These are phyloP conservation scores for Iphiclides podalirius DNA, from an alignment of 2,888 invertebrate genomes.

Conservation along the genomic window DNA sequence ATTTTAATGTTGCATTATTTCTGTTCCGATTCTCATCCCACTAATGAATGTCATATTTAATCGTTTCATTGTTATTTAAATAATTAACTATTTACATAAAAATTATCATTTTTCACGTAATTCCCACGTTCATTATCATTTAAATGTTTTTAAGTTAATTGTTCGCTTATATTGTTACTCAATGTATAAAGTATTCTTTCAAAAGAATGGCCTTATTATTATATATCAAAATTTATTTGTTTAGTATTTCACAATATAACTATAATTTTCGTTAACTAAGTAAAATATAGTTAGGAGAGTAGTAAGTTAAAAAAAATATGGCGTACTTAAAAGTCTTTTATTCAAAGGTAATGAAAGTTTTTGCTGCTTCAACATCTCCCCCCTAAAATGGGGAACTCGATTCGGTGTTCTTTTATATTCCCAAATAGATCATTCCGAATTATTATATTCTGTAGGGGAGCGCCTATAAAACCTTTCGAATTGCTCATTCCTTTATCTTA, in stretches of 20 bases:
- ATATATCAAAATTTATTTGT: too few species aligned
- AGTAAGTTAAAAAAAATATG: too few species aligned
- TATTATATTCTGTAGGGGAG: constrained; percentile 56
- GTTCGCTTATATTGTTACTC: too few species aligned
- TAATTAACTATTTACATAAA: constrained; percentile 9
- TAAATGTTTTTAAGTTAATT: too few species aligned
- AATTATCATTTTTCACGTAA: constrained; percentile 3
- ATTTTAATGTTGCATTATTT: constrained; percentile 9
- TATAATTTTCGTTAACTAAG: too few species aligned
- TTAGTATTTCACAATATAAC: too few species aligned
- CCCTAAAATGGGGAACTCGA: constrained; percentile 45
- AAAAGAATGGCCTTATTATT: too few species aligned
- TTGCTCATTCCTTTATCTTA: constrained; percentile 1
- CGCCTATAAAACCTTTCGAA: constrained; percentile 44
- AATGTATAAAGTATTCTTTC: too few species aligned
- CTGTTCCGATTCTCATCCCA: constrained; percentile 7
- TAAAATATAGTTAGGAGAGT: too few species aligned
- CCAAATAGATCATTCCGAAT: constrained; percentile 62
- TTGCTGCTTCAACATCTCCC: constrained; percentile 45
- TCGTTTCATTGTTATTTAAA: constrained; percentile 12
- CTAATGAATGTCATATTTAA: constrained; percentile 14
- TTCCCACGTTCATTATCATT: constrained; percentile 43
- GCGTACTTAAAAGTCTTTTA: neutral
- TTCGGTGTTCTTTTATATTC: constrained; percentile 47
- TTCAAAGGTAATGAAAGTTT: constrained; percentile 11